phyloP scores from a whole-genome alignment of 2,797 vertebrate species.

The Esox masquinongy region DNA sequence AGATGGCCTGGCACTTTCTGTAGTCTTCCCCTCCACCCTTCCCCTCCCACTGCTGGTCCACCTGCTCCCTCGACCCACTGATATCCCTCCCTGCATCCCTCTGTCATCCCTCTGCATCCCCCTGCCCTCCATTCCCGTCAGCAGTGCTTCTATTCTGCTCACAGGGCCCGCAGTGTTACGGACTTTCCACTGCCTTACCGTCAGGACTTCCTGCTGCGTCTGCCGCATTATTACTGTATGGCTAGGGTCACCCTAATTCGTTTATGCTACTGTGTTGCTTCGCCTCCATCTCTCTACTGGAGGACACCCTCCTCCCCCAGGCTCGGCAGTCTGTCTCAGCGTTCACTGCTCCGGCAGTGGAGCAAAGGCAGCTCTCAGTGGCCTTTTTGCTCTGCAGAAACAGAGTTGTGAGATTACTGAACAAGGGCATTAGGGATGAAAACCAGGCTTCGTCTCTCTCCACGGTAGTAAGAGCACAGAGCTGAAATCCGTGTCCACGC shows the following conservation, averaged over 20 bases:
- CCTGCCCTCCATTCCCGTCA: constrained; percentile 7
- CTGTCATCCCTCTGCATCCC: constrained; percentile 8
- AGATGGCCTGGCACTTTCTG: constrained; percentile 28
- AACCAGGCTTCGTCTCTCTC: constrained; percentile 26
- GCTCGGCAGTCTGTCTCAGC: not conserved
- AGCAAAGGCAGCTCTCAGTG: constrained; percentile 28
- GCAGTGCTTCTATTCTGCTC: constrained; percentile 48
- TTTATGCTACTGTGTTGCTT: constrained; percentile 17
- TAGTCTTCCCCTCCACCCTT: constrained; percentile 20
- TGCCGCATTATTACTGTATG: constrained; percentile 35
- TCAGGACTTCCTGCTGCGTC: constrained; percentile 42
- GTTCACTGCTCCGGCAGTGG: not conserved
- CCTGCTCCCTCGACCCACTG: constrained; percentile 67
- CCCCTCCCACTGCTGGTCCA: constrained; percentile 71
- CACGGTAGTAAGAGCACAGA: constrained; percentile 26
- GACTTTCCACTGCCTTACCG: constrained; percentile 37
- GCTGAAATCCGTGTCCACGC: constrained; percentile 17
- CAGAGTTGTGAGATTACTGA: constrained; percentile 6
- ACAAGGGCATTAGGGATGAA: constrained; percentile 48
- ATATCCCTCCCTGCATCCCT: constrained; percentile 41
- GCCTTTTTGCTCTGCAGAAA: not conserved
- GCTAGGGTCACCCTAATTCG: constrained; percentile 12
- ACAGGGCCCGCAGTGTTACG: constrained; percentile 55
- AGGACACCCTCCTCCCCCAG: constrained; percentile 22
- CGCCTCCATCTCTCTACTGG: constrained; percentile 30